Conservation (phyloP, 92 coral and sea anemone species). For the Umimayanthus kanabou region DNA sequence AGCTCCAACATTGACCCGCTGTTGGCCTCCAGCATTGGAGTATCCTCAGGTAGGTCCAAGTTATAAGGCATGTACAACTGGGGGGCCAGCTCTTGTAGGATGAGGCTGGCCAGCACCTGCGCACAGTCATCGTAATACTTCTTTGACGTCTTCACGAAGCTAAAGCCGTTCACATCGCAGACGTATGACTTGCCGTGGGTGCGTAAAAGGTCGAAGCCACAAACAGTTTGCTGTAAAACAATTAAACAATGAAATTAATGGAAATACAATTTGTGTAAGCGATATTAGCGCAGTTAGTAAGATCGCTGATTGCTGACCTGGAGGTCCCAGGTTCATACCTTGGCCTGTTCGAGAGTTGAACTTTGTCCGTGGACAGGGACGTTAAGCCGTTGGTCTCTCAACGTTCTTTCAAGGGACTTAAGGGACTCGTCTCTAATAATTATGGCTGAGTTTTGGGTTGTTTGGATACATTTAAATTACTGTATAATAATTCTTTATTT, state of each 20-base stretch:
- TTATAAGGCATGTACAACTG: constrained; percentile 79
- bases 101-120: constrained; percentile 82
- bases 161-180: constrained; percentile 98
- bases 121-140: constrained; percentile 97
- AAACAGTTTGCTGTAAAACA: constrained; percentile 88
- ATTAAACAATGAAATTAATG: neutral
- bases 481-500: no score
- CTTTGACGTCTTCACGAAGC: constrained; percentile 98
- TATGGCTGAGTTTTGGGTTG: no score
- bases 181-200: constrained; percentile 96
- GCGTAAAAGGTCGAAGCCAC: constrained; percentile 94
- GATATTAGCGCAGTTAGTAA: no score
- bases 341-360: no score
- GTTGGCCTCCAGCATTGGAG: constrained; percentile 76
- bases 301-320: no score
- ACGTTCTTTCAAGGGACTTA: no score
- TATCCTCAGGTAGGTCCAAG: constrained; percentile 64
- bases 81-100: constrained; percentile 90
- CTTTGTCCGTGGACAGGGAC: no score
- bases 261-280: no score
- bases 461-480: no score
- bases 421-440: no score
- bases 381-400: no score
- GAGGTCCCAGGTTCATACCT: no score
- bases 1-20: constrained; percentile 82